Conservation (phyloP, 2,888 invertebrate genomes). For the Drosophila neonasuta region DNA sequence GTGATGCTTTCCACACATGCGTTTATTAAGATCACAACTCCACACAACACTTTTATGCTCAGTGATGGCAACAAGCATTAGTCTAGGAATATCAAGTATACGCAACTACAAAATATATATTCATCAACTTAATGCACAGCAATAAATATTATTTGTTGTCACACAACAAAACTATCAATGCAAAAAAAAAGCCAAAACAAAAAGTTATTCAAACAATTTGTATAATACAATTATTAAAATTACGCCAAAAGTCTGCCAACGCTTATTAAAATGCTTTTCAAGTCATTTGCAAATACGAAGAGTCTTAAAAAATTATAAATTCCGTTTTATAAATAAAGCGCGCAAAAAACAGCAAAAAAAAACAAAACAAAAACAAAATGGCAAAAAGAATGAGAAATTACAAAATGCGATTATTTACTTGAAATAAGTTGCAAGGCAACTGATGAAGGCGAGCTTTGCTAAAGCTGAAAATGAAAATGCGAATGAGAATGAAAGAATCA, state of each 20-base stretch:
- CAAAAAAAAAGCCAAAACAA: background rate
- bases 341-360: background rate
- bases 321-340: slow-evolving; percentile 2
- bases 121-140: too few relatives aligned
- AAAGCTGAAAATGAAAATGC: slow-evolving; percentile 5
- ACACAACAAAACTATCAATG: background rate
- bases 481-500: slow-evolving; percentile 1
- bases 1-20: background rate
- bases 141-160: background rate
- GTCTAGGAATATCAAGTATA: too few relatives aligned
- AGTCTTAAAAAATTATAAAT: slow-evolving; percentile 13
- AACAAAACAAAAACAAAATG: background rate
- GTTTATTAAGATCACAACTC: background rate
- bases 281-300: background rate
- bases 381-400: background rate
- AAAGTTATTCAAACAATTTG: background rate
- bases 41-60: too few relatives aligned
- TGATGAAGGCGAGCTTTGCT: background rate
- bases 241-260: background rate
- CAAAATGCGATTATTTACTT: slow-evolving; percentile 23
- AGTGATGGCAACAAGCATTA: too few relatives aligned
- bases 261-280: slow-evolving; percentile 1
- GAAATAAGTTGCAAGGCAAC: slow-evolving; percentile 10
- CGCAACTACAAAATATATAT: too few relatives aligned
- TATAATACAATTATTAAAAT: background rate